phyloP scores from a whole-genome alignment of 2,888 invertebrate genomes.

The Antheraea yamamai region DNA sequence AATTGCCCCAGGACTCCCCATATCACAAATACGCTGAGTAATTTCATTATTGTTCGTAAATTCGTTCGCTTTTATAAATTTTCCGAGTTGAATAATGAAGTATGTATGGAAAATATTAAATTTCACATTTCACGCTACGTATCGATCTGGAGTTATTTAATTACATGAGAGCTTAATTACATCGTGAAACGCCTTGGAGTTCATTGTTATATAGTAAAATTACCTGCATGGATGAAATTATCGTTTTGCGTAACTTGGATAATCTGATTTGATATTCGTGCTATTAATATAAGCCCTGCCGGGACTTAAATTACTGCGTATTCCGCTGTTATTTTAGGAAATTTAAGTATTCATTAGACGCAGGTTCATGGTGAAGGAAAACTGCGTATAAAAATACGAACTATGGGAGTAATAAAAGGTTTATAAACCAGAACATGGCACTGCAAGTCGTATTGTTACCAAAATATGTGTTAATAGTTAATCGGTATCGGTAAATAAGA shows the following conservation, averaged over 20 bases:
- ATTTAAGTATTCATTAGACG: neutral
- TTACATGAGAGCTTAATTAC: constrained; percentile 25
- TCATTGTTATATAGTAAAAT: neutral
- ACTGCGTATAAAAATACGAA: too few relatives aligned
- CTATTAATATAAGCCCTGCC: neutral
- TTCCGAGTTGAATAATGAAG: constrained; percentile 24
- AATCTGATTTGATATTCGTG: neutral
- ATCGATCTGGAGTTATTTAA: constrained; percentile 28
- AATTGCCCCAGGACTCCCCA: constrained; percentile 37
- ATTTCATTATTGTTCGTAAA: constrained; percentile 32
- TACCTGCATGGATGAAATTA: neutral
- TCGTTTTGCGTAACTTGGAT: neutral
- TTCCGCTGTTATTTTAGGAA: neutral
- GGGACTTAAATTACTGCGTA: neutral
- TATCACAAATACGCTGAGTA: constrained; percentile 46
- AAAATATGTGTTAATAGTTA: too few relatives aligned
- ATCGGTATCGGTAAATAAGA: too few relatives aligned
- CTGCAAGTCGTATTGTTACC: too few relatives aligned
- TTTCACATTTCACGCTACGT: constrained; percentile 22
- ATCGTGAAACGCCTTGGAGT: neutral
- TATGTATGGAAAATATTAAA: constrained; percentile 23
- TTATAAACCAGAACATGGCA: neutral
- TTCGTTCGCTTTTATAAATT: constrained; percentile 29
- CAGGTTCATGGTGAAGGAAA: neutral
- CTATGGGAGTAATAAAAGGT: neutral